phyloP scores from a whole-genome alignment of 2,113 vertebrate species.

The Eublepharis macularius region DNA sequence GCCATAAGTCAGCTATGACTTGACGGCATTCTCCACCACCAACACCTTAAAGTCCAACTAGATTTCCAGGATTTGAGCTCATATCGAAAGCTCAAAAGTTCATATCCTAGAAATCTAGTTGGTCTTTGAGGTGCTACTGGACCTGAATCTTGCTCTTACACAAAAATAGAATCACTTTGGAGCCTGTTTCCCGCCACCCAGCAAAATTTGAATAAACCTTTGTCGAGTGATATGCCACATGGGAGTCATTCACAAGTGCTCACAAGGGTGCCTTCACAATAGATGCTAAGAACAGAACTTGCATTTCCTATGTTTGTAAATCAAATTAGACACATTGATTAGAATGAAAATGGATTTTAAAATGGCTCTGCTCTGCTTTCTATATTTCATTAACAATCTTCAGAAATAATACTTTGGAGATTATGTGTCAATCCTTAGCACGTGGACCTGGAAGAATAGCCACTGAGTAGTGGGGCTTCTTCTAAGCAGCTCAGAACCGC shows the following conservation, averaged over 20 bases:
- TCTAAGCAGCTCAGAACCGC: too few relatives aligned
- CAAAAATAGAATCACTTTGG: neutral
- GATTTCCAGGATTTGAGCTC: too few relatives aligned
- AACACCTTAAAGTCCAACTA: too few relatives aligned
- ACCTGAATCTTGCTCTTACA: too few relatives aligned
- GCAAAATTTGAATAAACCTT: neutral
- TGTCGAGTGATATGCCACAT: neutral
- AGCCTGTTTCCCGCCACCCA: neutral
- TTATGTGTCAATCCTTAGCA: too few relatives aligned
- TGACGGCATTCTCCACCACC: too few relatives aligned
- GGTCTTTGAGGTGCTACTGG: too few relatives aligned
- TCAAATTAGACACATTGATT: constrained; percentile 29
- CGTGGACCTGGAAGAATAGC: too few relatives aligned
- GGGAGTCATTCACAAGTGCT: neutral
- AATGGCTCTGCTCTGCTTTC: constrained; percentile 22
- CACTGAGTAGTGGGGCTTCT: too few relatives aligned
- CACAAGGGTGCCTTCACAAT: neutral
- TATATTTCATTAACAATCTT: constrained; percentile 14
- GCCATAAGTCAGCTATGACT: too few relatives aligned
- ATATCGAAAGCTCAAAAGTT: too few relatives aligned
- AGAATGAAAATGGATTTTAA: constrained; percentile 34
- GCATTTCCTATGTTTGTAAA: constrained; percentile 43
- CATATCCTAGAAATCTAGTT: too few relatives aligned
- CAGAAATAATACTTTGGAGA: neutral
- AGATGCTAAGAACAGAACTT: constrained; percentile 3